A percentile compares a stretch with the other conserved stretches of the same genome.
Evolutionary conservation across 2,888 invertebrate genomes (phyloP).

Genomic region (Cacoxenus indagator): DNA sequence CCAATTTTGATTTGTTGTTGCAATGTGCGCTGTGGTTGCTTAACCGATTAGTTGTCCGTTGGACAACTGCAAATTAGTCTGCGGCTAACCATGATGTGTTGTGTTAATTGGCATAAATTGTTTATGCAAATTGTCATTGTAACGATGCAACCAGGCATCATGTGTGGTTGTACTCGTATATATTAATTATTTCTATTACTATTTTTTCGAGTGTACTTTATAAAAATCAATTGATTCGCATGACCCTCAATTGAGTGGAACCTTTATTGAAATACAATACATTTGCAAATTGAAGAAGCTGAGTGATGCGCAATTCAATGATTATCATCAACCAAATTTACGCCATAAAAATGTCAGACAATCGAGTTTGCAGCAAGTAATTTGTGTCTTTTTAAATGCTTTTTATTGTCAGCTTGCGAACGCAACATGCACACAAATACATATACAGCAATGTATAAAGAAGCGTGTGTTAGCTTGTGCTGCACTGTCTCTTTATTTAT

Average conservation of each 20-base stretch:
- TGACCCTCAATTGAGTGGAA: too few species aligned
- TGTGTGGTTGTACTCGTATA: background rate
- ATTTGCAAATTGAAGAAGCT: background rate
- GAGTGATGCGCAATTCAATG: background rate
- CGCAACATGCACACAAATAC: slow-evolving; percentile 10
- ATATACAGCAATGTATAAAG: background rate
- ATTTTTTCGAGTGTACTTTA: too few species aligned
- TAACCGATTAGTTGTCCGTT: background rate
- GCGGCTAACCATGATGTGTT: slow-evolving; percentile 2
- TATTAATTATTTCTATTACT: background rate
- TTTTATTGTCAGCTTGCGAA: slow-evolving; percentile 50
- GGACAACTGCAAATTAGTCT: background rate
- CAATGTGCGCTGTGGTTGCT: too few species aligned
- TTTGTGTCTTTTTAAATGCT: slow-evolving; percentile 61
- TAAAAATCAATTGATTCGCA: too few species aligned
- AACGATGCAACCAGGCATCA: too few species aligned
- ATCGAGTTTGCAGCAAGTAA: slow-evolving; percentile 44
- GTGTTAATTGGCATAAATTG: background rate
- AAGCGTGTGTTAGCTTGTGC: background rate
- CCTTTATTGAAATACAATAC: background rate
- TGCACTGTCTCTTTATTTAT: background rate
- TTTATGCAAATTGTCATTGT: background rate
- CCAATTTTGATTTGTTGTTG: background rate
- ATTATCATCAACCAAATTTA: slow-evolving; percentile 21
- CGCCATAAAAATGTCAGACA: slow-evolving; percentile 48